Evolutionary conservation across 2,888 invertebrate genomes (phyloP), one percentile per base, ranked within the genome.

Genomic region (Trissolcus brochymenae): DNA sequence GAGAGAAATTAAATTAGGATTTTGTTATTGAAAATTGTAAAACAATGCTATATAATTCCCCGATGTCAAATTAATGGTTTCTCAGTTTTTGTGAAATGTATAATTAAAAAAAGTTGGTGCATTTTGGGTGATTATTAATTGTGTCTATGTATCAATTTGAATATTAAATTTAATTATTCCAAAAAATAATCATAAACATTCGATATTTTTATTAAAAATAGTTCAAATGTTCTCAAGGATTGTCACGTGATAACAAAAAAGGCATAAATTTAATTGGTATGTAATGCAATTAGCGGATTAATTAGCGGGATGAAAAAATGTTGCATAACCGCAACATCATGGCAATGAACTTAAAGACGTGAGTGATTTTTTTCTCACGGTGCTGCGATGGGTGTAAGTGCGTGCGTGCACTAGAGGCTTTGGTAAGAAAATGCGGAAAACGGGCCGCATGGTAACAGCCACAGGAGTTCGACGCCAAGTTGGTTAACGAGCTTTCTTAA

Each of bases 321-420:
- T 74, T 76, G 71, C 79, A 74, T 79, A 79, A 79, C 76, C 65
- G 74, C 53, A 54, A 62, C 35, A 35, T 64, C 74, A 71, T 74
- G 76, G 79, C 79, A 79, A 76, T 79, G 79, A 79, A 79, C 79
- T 74, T 70, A 71, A 59, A 43, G 65, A 68, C 62, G 73, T 61
- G 75, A 71, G 75, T 78, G 68, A 72, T 70, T 62, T 76, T 35
- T 76, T 79, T 79, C 79, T 79, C 79, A 79, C 79, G 73, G 71
- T 79, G 68, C 65, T 65, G 60, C 67, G 62, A 66, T 51, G 55
- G 62, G 59, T 54, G 68, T 64, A 72, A 75, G 59, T 71, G 71
- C 67, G 55, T 56, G 70, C 61, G 53, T 74, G 59, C 64, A 21
- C 68, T 67, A 57, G 59, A 59, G 55, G 56, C 41, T 49, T 61